These are phyloP conservation scores for Pyralis farinalis DNA, from an alignment of 2,888 invertebrate species.

Conservation along the genomic window DNA sequence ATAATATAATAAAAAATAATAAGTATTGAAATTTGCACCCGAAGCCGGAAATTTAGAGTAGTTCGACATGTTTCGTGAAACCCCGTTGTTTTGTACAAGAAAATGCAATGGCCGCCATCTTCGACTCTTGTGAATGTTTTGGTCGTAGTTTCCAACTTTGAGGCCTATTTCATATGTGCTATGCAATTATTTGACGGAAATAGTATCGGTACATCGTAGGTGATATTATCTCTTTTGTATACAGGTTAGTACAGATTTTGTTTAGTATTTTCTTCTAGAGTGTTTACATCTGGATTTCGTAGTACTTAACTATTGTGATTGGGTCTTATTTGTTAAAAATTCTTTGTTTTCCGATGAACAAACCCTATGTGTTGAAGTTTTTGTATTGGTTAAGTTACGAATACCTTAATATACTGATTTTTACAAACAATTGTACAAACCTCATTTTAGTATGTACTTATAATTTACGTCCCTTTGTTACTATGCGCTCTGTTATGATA, in stretches of 20 bases:
- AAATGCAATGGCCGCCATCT: slow-evolving; percentile 92
- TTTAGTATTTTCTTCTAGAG: slow-evolving; percentile 72
- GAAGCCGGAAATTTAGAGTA: slow-evolving; percentile 62
- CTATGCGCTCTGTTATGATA: slow-evolving; percentile 40
- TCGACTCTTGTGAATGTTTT: slow-evolving; percentile 91
- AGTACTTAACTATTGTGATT: slow-evolving; percentile 81
- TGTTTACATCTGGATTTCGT: slow-evolving; percentile 89
- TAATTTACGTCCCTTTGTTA: slow-evolving; percentile 64
- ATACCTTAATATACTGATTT: slow-evolving; percentile 34
- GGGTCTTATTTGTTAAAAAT: slow-evolving; percentile 68
- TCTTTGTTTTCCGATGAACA: slow-evolving; percentile 28
- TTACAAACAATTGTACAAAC: slow-evolving; percentile 66
- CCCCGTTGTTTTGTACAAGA: slow-evolving; percentile 88
- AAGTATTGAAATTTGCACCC: slow-evolving; percentile 1
- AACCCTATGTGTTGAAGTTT: slow-evolving; percentile 19
- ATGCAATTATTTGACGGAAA: slow-evolving; percentile 70
- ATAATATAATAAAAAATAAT: no score
- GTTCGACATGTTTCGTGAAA: slow-evolving; percentile 71
- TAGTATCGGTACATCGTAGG: slow-evolving; percentile 62
- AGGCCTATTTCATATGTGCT: slow-evolving; percentile 66
- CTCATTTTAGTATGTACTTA: slow-evolving; percentile 69
- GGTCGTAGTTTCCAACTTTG: slow-evolving; percentile 79
- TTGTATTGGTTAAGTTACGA: slow-evolving; percentile 34
- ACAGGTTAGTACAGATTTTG: slow-evolving; percentile 62
- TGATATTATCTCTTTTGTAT: slow-evolving; percentile 50